phyloP scores from a whole-genome alignment of 2,888 invertebrate species.

The Agonum fuliginosum region DNA sequence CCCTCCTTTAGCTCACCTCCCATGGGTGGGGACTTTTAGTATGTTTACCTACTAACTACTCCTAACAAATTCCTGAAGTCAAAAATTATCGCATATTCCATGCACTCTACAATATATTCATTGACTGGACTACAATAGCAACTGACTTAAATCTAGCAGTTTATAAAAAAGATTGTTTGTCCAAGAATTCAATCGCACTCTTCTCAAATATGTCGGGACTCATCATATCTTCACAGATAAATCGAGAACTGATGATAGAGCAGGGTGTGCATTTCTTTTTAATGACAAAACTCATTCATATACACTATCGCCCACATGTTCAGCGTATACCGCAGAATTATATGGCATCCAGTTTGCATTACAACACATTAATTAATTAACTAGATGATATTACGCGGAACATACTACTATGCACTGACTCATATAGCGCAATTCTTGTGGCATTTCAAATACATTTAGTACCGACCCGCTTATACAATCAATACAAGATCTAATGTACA shows the following conservation, averaged over 20 bases:
- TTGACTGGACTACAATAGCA: background rate
- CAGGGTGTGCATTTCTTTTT: background rate
- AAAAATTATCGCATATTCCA: no score
- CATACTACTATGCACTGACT: constrained; percentile 21
- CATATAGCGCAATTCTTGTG: background rate
- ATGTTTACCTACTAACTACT: no score
- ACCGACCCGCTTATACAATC: background rate
- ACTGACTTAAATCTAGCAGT: background rate
- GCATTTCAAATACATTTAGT: background rate
- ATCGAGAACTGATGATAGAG: background rate
- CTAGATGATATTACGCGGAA: background rate
- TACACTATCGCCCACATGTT: constrained; percentile 3
- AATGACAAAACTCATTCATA: background rate
- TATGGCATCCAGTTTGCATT: background rate
- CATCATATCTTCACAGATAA: constrained; percentile 21
- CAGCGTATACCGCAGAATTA: background rate
- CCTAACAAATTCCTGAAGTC: no score
- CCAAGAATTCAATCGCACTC: background rate
- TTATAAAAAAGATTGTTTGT: constrained; percentile 2
- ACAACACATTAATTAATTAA: background rate
- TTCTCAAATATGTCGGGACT: background rate
- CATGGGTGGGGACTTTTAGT: no score
- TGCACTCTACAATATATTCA: no score
- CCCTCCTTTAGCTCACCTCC: no score
- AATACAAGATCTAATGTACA: no score